Base-by-base conservation (phyloP, 1,140 invertebrate species). In the Pseudoatta argentina region DNA sequence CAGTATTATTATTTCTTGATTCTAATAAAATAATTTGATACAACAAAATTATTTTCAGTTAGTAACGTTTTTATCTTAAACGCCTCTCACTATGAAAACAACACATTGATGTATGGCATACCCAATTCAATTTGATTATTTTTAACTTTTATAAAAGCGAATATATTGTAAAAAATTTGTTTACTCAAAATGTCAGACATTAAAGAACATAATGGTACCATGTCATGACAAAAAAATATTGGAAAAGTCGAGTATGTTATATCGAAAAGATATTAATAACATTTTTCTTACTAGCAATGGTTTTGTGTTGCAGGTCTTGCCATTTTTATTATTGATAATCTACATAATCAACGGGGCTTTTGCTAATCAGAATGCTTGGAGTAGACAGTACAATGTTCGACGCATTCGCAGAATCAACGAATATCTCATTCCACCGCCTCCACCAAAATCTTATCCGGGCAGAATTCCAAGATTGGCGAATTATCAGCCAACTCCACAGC, bases 341-440 rank as follows among this genome's bases (percentile, higher is more conserved):
- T 77, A 86, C 66, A n/a, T 83, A 44, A 86, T 82, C 77, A 86
- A 71, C 72, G 89, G 85, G 12, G 16, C 63, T n/a, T 89, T 90
- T 78, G 71, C 87, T 7, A 86, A 90, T 86, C 91, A 89, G 72
- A 91, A 88, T 89, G 86, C 59, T 24, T 90, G 90, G 81, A 86
- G 85, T 71, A 88, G 73, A 63, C 81, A 87, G 12, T 73, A 82
- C 14, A 44, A 57, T 2, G 16, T 72, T 48, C 87, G 79, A 44
- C 87, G 73, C 8, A 89, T 77, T 82, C 91, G 92, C 76, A 91
- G 91, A 78, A 86, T 88, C 18, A 87, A 92, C 66, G 94, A 95
- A 72, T 95, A 92, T 24, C 72, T 95, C n/a, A 89, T 93, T 18
- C 94, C 94, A 82, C 94, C 94, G 1, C 91, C 92, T 0, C 71